Percentiles rank a stretch among this genome's conserved stretches.
phyloP scores from a whole-genome alignment of 2,888 invertebrate genomes.

The Eueremaeus valkanovi region DNA sequence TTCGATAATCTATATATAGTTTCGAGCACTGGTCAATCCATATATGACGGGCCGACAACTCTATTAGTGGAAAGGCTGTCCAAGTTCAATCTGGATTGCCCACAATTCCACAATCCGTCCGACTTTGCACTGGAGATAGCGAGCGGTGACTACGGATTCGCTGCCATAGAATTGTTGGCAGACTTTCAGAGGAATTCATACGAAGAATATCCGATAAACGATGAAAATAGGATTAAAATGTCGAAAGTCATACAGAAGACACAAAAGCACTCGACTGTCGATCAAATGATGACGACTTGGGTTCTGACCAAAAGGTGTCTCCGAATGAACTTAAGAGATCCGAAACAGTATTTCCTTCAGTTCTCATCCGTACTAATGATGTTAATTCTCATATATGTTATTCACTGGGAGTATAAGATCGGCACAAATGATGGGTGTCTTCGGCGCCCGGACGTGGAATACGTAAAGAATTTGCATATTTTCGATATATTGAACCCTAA shows the following conservation, averaged over 20 bases:
- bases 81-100: slow-evolving; percentile 78
- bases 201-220: background rate
- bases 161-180: slow-evolving; percentile 36
- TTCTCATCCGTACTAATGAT: slow-evolving; percentile 26
- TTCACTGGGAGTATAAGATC: slow-evolving; percentile 39
- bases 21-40: slow-evolving; percentile 71
- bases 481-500: slow-evolving; percentile 17
- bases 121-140: slow-evolving; percentile 92
- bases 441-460: background rate
- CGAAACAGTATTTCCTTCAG: slow-evolving; percentile 40
- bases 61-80: slow-evolving; percentile 79
- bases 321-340: slow-evolving; percentile 38
- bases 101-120: slow-evolving; percentile 94
- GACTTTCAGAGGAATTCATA: background rate
- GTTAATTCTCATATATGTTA: slow-evolving; percentile 33
- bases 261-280: background rate
- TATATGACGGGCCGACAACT: slow-evolving; percentile 84
- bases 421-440: slow-evolving; percentile 42
- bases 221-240: slow-evolving; percentile 32
- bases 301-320: slow-evolving; percentile 34
- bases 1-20: slow-evolving; percentile 82
- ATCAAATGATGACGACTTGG: slow-evolving; percentile 18
- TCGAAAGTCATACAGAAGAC: slow-evolving; percentile 34
- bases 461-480: background rate
- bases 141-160: slow-evolving; percentile 72